These are phyloP conservation scores for Sepiola atlantica DNA, from an alignment of 2,888 invertebrate genomes.

Conservation along the genomic window DNA sequence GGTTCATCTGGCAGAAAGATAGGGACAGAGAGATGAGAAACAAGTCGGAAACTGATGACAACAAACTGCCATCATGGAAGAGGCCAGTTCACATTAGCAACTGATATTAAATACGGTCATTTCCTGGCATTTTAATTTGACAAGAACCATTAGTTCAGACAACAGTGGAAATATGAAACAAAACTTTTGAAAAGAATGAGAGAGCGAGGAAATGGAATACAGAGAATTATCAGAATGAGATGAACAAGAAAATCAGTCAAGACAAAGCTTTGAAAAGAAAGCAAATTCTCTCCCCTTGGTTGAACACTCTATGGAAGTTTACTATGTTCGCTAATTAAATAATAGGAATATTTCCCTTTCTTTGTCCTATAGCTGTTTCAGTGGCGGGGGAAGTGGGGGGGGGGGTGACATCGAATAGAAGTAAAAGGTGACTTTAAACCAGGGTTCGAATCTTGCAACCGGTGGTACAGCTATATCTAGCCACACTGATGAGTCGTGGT, in stretches of 20 bases:
- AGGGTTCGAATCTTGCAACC: no score
- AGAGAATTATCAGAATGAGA: background rate
- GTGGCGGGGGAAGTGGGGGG: background rate
- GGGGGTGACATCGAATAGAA: background rate
- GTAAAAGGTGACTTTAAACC: no score
- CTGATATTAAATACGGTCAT: background rate
- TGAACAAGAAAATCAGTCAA: background rate
- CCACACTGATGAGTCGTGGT: no score
- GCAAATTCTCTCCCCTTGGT: no score
- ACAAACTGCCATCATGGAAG: background rate
- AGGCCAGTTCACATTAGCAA: background rate
- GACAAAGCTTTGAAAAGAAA: background rate
- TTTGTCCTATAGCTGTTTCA: no score
- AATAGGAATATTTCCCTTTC: no score
- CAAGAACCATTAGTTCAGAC: background rate
- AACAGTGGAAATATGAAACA: background rate
- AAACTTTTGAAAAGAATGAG: background rate
- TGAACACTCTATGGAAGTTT: no score
- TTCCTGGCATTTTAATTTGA: background rate
- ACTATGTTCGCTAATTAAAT: no score
- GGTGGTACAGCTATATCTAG: no score
- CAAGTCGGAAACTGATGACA: background rate
- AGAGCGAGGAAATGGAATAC: background rate
- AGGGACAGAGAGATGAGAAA: background rate
- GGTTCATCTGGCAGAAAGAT: constrained; percentile 83